Percentiles rank a stretch among this genome's conserved stretches.
These are phyloP conservation scores for Oophaga pumilio DNA, from an alignment of 2,113 vertebrate species.

Conservation along the genomic window DNA sequence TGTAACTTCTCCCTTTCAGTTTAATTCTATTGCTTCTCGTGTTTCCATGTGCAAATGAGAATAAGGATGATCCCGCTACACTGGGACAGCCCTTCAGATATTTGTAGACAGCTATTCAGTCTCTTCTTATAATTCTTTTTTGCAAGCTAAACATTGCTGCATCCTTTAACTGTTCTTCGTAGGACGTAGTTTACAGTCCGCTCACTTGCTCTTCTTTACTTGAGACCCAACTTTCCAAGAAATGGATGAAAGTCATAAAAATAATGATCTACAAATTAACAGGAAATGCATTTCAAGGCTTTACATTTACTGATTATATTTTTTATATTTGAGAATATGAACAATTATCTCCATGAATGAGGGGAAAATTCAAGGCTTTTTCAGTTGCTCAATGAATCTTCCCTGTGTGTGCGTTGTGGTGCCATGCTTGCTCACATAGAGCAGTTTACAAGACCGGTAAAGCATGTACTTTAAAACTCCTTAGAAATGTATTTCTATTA, in stretches of 20 bases:
- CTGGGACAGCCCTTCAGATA: too few relatives aligned
- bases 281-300: not conserved
- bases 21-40: too few relatives aligned
- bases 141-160: too few relatives aligned
- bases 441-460: conserved; percentile 3
- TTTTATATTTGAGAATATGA: not conserved
- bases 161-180: too few relatives aligned
- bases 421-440: conserved; percentile 10
- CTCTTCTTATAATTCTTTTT: too few relatives aligned
- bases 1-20: too few relatives aligned
- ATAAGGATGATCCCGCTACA: too few relatives aligned
- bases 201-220: too few relatives aligned
- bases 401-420: not conserved
- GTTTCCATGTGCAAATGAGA: too few relatives aligned
- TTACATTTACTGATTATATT: not conserved
- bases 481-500: conserved; percentile 33
- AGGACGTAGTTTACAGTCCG: too few relatives aligned
- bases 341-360: not conserved
- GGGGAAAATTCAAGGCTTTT: conserved; percentile 4
- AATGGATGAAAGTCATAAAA: not conserved
- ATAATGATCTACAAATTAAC: not conserved
- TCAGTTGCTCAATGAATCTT: not conserved
- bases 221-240: not conserved
- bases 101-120: too few relatives aligned
- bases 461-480: conserved; percentile 24